Conservation (phyloP, 2,888 invertebrate species). For the Trissoscelio sp. region DNA sequence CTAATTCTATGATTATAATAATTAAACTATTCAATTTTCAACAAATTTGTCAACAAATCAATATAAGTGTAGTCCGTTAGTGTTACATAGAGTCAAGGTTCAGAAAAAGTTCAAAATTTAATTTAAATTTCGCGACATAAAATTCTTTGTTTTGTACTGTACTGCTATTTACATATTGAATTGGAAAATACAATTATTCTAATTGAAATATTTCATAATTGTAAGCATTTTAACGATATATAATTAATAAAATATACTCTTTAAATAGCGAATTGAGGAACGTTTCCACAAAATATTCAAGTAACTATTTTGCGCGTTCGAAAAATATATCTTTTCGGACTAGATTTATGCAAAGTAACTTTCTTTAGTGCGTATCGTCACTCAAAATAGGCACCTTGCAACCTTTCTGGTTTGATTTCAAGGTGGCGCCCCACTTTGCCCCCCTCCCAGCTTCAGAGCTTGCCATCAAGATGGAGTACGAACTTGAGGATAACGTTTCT, state of each 20-base stretch:
- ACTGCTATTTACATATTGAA: too few species aligned
- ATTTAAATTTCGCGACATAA: too few species aligned
- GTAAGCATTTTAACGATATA: too few species aligned
- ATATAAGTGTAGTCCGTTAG: too few species aligned
- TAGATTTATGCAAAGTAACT: constrained; percentile 12
- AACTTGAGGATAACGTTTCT: constrained; percentile 87
- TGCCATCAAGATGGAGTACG: constrained; percentile 88
- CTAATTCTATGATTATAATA: not conserved
- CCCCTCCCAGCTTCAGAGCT: constrained; percentile 86
- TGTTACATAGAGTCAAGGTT: too few species aligned
- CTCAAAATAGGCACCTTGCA: constrained; percentile 80
- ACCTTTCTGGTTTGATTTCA: constrained; percentile 77
- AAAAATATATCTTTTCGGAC: constrained; percentile 42
- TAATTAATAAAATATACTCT: too few species aligned
- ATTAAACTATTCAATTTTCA: not conserved
- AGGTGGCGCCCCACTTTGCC: constrained; percentile 86
- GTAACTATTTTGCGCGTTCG: constrained; percentile 39
- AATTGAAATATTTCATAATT: too few species aligned
- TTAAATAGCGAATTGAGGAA: not conserved
- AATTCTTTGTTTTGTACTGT: too few species aligned
- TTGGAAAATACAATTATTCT: not conserved
- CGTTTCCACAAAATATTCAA: constrained; percentile 1
- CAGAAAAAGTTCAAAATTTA: too few species aligned
- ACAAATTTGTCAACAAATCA: too few species aligned
- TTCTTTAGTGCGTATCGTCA: constrained; percentile 62